These are phyloP conservation scores for Porites rus DNA, from an alignment of 92 coral and sea anemone species.

Conservation along the genomic window DNA sequence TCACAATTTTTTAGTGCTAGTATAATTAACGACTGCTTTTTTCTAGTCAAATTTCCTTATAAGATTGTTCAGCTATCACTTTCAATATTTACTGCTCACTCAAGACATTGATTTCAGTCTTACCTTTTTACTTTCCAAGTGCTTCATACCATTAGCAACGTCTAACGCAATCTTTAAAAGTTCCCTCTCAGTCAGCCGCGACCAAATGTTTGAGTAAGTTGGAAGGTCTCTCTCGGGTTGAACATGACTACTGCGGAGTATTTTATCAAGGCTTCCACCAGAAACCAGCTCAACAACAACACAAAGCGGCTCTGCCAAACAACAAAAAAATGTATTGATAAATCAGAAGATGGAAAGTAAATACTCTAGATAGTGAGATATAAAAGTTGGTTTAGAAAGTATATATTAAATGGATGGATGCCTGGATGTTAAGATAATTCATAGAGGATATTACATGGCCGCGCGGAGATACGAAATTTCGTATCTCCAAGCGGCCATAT, in stretches of 20 bases:
- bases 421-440: too few relatives aligned
- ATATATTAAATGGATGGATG: too few relatives aligned
- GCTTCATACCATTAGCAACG: slow-evolving; percentile 81
- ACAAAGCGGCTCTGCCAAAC: slow-evolving; percentile 68
- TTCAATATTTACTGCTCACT: too few relatives aligned
- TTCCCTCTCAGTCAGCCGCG: slow-evolving; percentile 86
- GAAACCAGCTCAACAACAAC: slow-evolving; percentile 79
- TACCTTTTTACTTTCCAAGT: slow-evolving; percentile 76
- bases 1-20: too few relatives aligned
- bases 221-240: slow-evolving; percentile 10
- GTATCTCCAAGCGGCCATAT: too few relatives aligned
- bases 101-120: neutral
- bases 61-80: too few relatives aligned
- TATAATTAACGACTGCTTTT: too few relatives aligned
- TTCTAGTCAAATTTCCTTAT: too few relatives aligned
- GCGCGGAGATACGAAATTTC: too few relatives aligned
- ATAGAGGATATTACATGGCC: too few relatives aligned
- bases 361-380: too few relatives aligned
- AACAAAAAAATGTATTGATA: neutral
- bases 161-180: slow-evolving; percentile 81
- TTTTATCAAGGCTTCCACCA: slow-evolving; percentile 79
- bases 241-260: slow-evolving; percentile 67
- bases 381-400: too few relatives aligned
- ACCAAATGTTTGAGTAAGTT: slow-evolving; percentile 72
- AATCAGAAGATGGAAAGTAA: neutral